Evolutionary conservation across 2,113 vertebrate genomes (phyloP), one percentile per base, ranked within the genome.

Genomic region (Phylloscopus whistleri): DNA sequence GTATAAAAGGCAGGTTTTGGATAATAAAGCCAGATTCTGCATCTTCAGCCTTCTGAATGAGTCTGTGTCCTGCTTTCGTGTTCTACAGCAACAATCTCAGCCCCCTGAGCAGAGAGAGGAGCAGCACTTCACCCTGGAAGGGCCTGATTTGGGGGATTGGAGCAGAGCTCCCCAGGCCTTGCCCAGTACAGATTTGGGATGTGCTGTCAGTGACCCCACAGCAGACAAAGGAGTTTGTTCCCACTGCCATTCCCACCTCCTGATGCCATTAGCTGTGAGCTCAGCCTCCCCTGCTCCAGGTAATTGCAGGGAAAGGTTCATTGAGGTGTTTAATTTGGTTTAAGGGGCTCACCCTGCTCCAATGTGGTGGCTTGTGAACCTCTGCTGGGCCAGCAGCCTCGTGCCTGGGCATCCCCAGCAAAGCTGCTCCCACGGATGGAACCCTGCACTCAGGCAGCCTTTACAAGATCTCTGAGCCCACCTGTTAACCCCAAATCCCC

Each of bases 391-490:
- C 66, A 49, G 60, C 55, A 33, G 64, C 68, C 13, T 16, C 6
- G 12, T 21, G 56, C 62, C 64, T 1, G 7, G 7, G 35, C 15
- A 11, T 2, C 49, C 75, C 11, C 37, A 18, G 56, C 58, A 37
- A 24, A 12, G 0, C 7, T 5, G 18, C 31, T 26, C 28, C 55
- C 20, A 3, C 9, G 7, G n/a, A 2, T 0, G n/a, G 37, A 16
- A 19, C 2, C 2, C 1, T 13, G 35, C 11, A 9, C 5, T 1
- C 39, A 19, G 35, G 3, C 62, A 53, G 62, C 22, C 17, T 15
- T 2, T 3, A 3, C 15, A 21, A 5, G 28, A 14, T 3, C 46
- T 2, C 0, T 2, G 48, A 35, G n/a, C 1, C n/a, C 24, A 46
- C 53, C 53, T 75, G 69, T 3, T 7, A 10, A 2, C 48, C 48